Base-by-base conservation (phyloP, 2,888 invertebrate genomes). In the Pyrgus malvae region DNA sequence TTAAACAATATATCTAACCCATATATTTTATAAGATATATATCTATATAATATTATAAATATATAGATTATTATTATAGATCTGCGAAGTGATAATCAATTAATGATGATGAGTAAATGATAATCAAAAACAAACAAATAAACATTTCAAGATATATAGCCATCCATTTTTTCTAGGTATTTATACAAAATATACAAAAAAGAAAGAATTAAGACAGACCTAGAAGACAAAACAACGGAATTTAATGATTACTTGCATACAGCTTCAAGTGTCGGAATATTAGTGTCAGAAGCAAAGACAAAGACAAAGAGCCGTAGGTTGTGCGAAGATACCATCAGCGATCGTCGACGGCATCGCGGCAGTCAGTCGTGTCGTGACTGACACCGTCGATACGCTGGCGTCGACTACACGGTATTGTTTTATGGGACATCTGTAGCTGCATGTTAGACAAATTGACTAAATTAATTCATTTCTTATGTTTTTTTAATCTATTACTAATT, bases 281-380 rank as follows among this genome's bases (percentile, higher is more conserved):
- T 56, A 38, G 48, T 37, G 14, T 46, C 57, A 57, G 54, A 58
- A 56, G 56, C 53, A n/a, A n/a, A n/a, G n/a, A n/a, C n/a, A n/a
- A n/a, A n/a, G n/a, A n/a, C n/a, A n/a, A n/a, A n/a, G n/a, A n/a
- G n/a, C n/a, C n/a, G n/a, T 61, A 62, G 64, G 68, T 74, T 76
- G 73, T 76, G 75, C 67, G 60, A 48, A 68, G 76, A 76, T 76
- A 72, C 56, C 64, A 75, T 74, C 74, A 61, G 60, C 48, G 63
- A 67, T 63, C 60, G 60, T 55, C 64, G 60, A 61, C 59, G 50
- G 57, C 60, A 65, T n/a, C n/a, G n/a, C n/a, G n/a, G n/a, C n/a
- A n/a, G n/a, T n/a, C 27, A 27, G 27, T 27, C 7, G 27, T 29
- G 67, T 69, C 73, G 70, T 71, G 70, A 72, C 70, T 69, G 56